These are phyloP conservation scores for Lamprotornis superbus DNA, from an alignment of 2,113 vertebrate species.

Conservation along the genomic window DNA sequence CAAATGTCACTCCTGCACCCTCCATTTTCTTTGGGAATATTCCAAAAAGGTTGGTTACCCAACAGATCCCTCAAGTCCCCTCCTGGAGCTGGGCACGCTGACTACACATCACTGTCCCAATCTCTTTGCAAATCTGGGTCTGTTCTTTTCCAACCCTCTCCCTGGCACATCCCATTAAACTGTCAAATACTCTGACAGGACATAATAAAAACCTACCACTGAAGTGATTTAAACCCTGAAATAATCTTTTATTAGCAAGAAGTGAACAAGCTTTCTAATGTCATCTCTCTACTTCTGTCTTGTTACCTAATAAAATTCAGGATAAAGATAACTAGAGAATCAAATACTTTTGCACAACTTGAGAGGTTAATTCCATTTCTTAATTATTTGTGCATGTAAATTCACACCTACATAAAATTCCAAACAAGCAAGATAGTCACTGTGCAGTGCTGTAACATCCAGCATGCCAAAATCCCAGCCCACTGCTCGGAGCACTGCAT, in stretches of 20 bases:
- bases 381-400: not conserved
- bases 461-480: not conserved
- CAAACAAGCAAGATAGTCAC: not conserved
- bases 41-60: not conserved
- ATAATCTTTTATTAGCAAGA: conserved; percentile 2
- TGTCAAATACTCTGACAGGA: not conserved
- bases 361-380: not conserved
- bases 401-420: not conserved
- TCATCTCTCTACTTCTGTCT: not conserved
- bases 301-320: not conserved
- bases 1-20: accelerated
- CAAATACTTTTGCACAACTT: not conserved
- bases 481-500: not conserved
- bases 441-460: not conserved
- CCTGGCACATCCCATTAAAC: not conserved
- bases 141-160: not conserved
- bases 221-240: not conserved
- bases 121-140: not conserved
- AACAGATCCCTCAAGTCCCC: not conserved
- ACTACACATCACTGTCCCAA: accelerated
- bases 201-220: not conserved
- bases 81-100: not conserved
- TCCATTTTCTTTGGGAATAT: accelerated
- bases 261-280: not conserved
- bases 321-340: not conserved